A percentile compares a stretch with the other conserved stretches of the same genome.
phyloP scores from a whole-genome alignment of 2,797 vertebrate genomes.

The Spinus olivaceus region DNA sequence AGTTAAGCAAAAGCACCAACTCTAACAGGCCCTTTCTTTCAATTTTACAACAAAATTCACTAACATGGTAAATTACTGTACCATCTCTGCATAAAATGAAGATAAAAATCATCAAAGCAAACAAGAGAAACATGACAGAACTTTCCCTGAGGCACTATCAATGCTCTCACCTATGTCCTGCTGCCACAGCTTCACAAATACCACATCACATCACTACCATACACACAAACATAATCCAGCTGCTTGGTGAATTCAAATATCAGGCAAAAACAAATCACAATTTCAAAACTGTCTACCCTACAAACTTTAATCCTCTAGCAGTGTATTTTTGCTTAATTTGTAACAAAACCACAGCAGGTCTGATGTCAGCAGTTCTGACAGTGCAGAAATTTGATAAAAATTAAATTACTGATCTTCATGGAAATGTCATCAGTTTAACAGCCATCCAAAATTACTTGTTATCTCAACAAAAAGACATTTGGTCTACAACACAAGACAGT shows the following conservation, averaged over 20 bases:
- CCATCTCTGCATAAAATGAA: background rate
- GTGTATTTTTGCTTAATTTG: background rate
- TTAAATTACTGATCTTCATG: background rate
- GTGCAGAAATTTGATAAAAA: background rate
- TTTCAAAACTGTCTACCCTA: background rate
- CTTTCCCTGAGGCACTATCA: background rate
- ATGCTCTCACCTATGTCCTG: background rate
- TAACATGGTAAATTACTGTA: background rate
- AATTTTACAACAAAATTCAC: background rate
- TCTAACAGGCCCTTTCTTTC: background rate
- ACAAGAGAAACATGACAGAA: background rate
- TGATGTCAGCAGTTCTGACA: background rate
- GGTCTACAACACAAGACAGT: background rate
- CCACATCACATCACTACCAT: background rate
- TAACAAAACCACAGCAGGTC: background rate
- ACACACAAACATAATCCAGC: background rate
- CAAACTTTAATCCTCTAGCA: background rate
- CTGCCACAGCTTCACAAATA: background rate
- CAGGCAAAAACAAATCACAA: background rate
- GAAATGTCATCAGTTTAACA: background rate
- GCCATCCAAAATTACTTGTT: background rate
- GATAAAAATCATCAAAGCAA: background rate
- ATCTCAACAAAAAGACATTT: background rate
- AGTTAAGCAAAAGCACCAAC: background rate
- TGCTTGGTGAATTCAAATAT: background rate